A percentile compares a stretch with the other conserved stretches of the same genome.
Evolutionary conservation across 2,113 vertebrate species (phyloP).

Genomic region (Progne subis): DNA sequence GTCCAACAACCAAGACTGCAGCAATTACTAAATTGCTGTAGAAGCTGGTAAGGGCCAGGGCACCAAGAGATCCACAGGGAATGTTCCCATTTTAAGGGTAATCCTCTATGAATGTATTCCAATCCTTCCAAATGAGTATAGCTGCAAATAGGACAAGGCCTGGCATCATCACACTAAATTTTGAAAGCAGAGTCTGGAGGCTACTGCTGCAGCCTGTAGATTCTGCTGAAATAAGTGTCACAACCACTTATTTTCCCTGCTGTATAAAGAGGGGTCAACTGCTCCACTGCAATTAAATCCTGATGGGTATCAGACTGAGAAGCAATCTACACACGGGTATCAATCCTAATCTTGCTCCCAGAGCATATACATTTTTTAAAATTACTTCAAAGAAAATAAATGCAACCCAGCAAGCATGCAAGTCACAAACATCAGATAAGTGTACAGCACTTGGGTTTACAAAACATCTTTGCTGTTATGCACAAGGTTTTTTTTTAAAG

Average conservation of each 20-base stretch:
- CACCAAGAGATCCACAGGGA: background rate
- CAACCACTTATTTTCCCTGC: background rate
- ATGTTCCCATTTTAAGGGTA: background rate
- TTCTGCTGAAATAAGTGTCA: background rate
- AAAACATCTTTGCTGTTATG: background rate
- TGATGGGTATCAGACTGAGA: background rate
- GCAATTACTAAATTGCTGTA: background rate
- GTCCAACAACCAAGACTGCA: background rate
- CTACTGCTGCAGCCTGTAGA: background rate
- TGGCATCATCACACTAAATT: background rate
- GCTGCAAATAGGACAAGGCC: background rate
- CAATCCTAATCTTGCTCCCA: background rate
- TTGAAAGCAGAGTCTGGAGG: background rate
- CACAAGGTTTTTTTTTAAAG: background rate
- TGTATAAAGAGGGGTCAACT: background rate
- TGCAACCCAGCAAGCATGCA: background rate
- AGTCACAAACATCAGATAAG: background rate
- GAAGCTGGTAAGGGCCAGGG: background rate
- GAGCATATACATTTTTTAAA: background rate
- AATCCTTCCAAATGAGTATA: background rate
- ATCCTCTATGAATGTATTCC: background rate
- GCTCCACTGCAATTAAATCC: background rate
- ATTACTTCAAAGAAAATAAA: background rate
- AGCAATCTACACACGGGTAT: background rate
- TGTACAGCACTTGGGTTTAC: background rate